Evolutionary conservation across 1,140 invertebrate genomes (phyloP).

Genomic region (Vanessa tameamea): DNA sequence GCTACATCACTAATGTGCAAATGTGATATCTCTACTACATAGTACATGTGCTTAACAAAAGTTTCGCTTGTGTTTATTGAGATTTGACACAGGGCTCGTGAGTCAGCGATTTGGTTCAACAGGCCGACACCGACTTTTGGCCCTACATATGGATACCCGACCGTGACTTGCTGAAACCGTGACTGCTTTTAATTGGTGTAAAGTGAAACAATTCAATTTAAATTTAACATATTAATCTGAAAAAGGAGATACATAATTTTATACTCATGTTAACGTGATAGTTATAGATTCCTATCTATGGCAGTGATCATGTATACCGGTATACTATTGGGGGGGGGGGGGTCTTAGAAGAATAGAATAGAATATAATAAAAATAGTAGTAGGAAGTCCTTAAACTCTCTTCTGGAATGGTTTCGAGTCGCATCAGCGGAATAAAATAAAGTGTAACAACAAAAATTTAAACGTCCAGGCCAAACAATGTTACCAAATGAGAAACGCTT

Average conservation of each 20-base stretch:
- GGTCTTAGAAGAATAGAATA: too few species aligned
- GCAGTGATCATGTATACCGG: too few species aligned
- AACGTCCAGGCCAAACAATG: neutral
- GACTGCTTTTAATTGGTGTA: constrained; percentile 73
- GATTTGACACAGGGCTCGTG: constrained; percentile 74
- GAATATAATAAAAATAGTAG: too few species aligned
- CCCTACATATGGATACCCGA: constrained; percentile 63
- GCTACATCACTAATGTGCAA: neutral
- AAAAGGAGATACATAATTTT: neutral
- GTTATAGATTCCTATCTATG: too few species aligned
- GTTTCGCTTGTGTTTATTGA: constrained; percentile 62
- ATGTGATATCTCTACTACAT: constrained; percentile 21
- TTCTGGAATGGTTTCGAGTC: too few species aligned
- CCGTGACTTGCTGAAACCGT: constrained; percentile 62
- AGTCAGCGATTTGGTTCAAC: constrained; percentile 54
- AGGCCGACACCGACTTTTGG: constrained; percentile 46
- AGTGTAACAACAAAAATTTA: neutral
- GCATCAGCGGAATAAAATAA: too few species aligned
- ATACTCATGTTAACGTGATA: too few species aligned
- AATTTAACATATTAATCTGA: constrained; percentile 20
- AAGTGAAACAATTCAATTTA: constrained; percentile 66
- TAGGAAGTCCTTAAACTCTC: too few species aligned
- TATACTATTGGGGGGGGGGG: too few species aligned
- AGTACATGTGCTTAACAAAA: constrained; percentile 61
- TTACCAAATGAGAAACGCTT: neutral